phyloP scores from a whole-genome alignment of 1,140 invertebrate genomes.

The Dinoponera quadriceps region DNA sequence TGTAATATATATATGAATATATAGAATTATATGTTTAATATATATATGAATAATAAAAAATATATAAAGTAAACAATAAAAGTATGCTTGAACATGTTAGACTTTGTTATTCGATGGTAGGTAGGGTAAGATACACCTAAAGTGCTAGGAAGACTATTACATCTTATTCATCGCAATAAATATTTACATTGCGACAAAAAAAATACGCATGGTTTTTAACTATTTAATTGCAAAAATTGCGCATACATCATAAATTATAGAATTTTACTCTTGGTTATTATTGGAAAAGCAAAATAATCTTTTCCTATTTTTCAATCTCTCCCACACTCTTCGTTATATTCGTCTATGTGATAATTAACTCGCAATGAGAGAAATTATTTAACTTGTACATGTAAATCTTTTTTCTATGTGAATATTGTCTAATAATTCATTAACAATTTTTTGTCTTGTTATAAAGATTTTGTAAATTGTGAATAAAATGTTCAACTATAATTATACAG shows the following conservation, averaged over 20 bases:
- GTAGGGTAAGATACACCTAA: neutral
- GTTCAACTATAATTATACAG: conserved; percentile 22
- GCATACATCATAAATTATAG: neutral
- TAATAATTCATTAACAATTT: conserved; percentile 16
- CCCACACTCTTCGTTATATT: neutral
- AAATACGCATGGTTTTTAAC: neutral
- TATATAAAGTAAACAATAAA: neutral
- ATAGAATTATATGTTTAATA: neutral
- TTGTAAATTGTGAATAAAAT: conserved; percentile 33
- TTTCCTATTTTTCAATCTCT: neutral
- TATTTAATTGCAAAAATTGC: conserved; percentile 5
- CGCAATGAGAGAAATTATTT: too few relatives aligned
- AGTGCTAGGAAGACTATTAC: neutral
- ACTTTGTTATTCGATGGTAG: neutral
- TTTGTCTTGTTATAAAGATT: conserved; percentile 54
- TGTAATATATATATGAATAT: too few relatives aligned
- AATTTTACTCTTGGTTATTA: neutral
- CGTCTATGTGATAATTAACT: neutral
- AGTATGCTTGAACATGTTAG: neutral
- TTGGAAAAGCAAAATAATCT: neutral
- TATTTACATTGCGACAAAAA: neutral
- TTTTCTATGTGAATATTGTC: conserved; percentile 44
- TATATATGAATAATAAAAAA: neutral
- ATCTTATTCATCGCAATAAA: neutral
- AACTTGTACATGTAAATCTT: neutral